phyloP scores from a whole-genome alignment of 1,140 invertebrate genomes.

The Drosophila rhopaloa region DNA sequence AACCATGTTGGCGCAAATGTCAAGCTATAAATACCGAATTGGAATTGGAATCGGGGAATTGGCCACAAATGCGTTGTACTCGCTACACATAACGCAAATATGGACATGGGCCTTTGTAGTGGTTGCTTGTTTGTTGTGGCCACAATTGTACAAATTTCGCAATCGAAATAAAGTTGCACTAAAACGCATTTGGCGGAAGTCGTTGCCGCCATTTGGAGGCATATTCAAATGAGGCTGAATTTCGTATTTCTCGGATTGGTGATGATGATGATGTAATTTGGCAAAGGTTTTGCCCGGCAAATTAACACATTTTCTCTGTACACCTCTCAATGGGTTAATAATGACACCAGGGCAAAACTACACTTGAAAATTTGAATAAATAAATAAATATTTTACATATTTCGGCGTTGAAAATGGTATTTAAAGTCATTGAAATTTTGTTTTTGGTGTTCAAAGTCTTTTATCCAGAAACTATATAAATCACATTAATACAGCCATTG shows the following conservation, averaged over 20 bases:
- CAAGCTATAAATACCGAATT: conserved; percentile 80
- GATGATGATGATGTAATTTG: conserved; percentile 52
- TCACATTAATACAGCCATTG: too few relatives aligned
- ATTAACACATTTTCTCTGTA: conserved; percentile 62
- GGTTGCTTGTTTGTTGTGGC: conserved; percentile 28
- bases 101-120: conserved; percentile 58
- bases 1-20: conserved; percentile 71
- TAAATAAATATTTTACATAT: not conserved
- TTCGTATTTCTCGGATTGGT: conserved; percentile 9
- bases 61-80: conserved; percentile 67
- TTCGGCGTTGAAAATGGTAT: too few relatives aligned
- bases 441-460: too few relatives aligned
- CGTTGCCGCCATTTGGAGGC: conserved; percentile 13
- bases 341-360: conserved; percentile 45
- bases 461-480: too few relatives aligned
- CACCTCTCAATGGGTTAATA: conserved; percentile 61
- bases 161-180: conserved; percentile 79
- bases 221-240: conserved; percentile 42
- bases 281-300: conserved; percentile 51
- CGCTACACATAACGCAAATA: conserved; percentile 79
- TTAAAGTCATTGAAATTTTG: too few relatives aligned
- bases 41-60: conserved; percentile 73
- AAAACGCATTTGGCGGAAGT: conserved; percentile 67
- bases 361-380: conserved; percentile 2
- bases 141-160: conserved; percentile 69